Evolutionary conservation across 2,113 vertebrate genomes (phyloP).

Genomic region (Notarius quadriscutis): DNA sequence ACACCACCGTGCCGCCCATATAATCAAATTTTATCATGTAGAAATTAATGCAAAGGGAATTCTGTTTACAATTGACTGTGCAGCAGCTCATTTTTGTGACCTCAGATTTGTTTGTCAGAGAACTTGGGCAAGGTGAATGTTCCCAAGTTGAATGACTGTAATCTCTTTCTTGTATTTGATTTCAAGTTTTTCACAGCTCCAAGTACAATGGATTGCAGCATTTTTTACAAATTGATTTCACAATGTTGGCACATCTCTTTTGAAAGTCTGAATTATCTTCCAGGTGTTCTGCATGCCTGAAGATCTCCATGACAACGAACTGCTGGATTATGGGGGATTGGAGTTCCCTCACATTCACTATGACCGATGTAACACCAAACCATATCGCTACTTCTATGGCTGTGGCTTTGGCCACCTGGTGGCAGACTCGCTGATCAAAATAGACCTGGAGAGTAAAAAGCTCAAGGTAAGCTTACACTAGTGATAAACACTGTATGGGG

Average conservation of each 20-base stretch:
- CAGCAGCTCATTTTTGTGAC: too few relatives aligned
- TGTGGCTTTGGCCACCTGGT: constrained; percentile 87
- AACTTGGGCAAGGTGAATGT: not conserved
- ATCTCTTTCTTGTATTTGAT: not conserved
- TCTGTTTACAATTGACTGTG: too few relatives aligned
- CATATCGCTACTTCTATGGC: constrained; percentile 87
- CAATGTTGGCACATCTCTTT: not conserved
- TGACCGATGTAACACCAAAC: constrained; percentile 70
- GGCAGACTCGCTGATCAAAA: constrained; percentile 87
- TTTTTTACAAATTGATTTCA: not conserved
- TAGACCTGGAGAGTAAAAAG: constrained; percentile 84
- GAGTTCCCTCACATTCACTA: constrained; percentile 97
- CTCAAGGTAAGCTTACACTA: constrained; percentile 73
- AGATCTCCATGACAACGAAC: constrained; percentile 78
- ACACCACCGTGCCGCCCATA: too few relatives aligned
- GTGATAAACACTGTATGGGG: not conserved
- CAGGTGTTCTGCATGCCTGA: constrained; percentile 89
- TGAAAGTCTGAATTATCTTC: constrained; percentile 28
- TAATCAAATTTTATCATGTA: too few relatives aligned
- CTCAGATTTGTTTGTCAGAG: not conserved
- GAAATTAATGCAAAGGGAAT: too few relatives aligned
- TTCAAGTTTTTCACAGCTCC: not conserved
- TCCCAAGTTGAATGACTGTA: not conserved
- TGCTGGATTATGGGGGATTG: constrained; percentile 79
- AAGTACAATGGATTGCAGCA: not conserved